Evolutionary conservation across 2,113 vertebrate species (phyloP).

Genomic region (Scortum barcoo): DNA sequence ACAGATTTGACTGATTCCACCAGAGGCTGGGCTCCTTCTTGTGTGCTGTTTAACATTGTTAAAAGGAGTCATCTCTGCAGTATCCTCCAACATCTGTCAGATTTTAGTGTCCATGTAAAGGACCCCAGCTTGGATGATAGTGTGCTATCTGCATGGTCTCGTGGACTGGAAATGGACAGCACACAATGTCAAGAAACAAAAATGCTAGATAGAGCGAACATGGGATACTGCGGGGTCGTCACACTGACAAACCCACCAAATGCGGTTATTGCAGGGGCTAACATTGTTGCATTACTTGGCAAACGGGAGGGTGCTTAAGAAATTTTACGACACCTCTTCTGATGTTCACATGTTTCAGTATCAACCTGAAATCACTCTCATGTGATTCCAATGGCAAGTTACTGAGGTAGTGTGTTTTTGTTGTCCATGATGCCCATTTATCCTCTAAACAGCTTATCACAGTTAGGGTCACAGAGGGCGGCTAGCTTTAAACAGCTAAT

Average conservation of each 20-base stretch:
- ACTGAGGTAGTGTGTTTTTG: background rate
- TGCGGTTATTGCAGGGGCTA: background rate
- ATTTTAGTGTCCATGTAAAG: background rate
- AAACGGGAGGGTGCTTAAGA: background rate
- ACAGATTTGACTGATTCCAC: conserved; percentile 38
- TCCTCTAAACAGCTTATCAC: background rate
- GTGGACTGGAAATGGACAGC: background rate
- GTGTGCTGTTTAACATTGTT: conserved; percentile 1
- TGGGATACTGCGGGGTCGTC: background rate
- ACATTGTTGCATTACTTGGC: background rate
- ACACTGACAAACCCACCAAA: background rate
- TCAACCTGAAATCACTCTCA: background rate
- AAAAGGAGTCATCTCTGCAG: background rate
- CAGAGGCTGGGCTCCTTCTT: conserved; percentile 13
- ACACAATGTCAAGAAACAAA: background rate
- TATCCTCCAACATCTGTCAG: background rate
- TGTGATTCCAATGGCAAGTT: conserved; percentile 3
- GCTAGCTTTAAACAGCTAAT: background rate
- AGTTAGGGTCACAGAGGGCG: background rate
- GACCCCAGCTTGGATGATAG: background rate
- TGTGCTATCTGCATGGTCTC: background rate
- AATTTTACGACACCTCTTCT: background rate
- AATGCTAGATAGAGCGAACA: background rate
- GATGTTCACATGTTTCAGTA: conserved; percentile 3
- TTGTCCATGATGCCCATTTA: background rate